Conservation (phyloP, 1,140 invertebrate species). For the Steinernema feltiae region DNA sequence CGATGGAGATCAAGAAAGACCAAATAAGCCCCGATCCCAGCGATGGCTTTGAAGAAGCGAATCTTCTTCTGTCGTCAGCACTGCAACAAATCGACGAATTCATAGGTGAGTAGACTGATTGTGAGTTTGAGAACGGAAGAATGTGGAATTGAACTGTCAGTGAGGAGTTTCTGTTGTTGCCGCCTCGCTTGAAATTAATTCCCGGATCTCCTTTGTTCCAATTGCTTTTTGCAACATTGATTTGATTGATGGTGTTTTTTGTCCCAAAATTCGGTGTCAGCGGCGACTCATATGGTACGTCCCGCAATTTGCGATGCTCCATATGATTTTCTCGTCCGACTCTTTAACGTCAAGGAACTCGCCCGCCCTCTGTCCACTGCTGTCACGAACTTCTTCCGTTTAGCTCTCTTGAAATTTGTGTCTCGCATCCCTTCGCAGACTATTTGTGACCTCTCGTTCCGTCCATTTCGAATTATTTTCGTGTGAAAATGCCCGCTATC, state of each 20-base stretch:
- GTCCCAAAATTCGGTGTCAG: too few species aligned
- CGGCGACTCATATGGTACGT: not conserved
- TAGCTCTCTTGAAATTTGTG: not conserved
- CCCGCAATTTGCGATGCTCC: too few species aligned
- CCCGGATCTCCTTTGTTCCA: slow-evolving; percentile 31
- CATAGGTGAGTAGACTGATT: slow-evolving; percentile 25
- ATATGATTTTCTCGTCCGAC: not conserved
- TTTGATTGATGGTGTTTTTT: not conserved
- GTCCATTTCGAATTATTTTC: not conserved
- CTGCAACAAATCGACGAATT: slow-evolving; percentile 44
- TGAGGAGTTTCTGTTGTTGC: too few species aligned
- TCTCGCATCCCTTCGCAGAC: not conserved
- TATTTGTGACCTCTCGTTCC: not conserved
- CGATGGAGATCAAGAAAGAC: not conserved
- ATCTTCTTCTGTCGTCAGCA: slow-evolving; percentile 40
- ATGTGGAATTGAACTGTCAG: too few species aligned
- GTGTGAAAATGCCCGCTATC: not conserved
- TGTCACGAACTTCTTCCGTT: not conserved
- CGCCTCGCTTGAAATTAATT: too few species aligned
- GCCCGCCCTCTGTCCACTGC: not conserved
- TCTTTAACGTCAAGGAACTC: not conserved
- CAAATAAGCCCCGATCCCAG: not conserved
- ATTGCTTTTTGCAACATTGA: not conserved
- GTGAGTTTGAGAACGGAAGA: too few species aligned
- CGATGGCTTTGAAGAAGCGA: slow-evolving; percentile 45